These are phyloP conservation scores for Nipponacmea schrenckii DNA, from an alignment of 2,888 invertebrate species.

Conservation along the genomic window DNA sequence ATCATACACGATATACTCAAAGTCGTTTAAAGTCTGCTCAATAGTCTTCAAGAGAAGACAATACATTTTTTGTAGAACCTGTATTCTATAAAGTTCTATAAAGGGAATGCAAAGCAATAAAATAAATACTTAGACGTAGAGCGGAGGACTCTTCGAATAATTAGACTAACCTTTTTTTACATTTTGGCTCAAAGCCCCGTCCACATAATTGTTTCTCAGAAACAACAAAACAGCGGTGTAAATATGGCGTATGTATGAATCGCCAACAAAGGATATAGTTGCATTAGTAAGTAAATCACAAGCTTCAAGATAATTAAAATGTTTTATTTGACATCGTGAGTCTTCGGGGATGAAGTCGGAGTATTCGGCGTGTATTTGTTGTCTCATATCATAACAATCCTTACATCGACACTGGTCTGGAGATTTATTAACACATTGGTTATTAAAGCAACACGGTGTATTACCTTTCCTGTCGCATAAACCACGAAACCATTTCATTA, in stretches of 20 bases:
- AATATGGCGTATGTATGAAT: not conserved
- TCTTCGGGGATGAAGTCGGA: not conserved
- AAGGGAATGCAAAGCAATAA: no score
- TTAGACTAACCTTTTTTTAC: not conserved
- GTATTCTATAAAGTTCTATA: no score
- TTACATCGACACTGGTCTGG: not conserved
- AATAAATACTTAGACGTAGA: no score
- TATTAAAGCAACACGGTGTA: not conserved
- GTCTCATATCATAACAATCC: constrained; percentile 3
- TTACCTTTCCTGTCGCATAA: not conserved
- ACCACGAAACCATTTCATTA: not conserved
- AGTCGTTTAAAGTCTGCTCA: no score
- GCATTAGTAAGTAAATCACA: not conserved
- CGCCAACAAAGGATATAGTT: not conserved
- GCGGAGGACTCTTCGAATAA: no score
- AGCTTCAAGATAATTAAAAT: not conserved
- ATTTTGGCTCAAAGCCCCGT: not conserved
- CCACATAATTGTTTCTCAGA: not conserved
- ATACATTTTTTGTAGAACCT: no score
- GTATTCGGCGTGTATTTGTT: not conserved
- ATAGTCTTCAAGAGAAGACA: no score
- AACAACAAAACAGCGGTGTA: not conserved
- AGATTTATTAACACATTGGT: not conserved
- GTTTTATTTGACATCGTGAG: not conserved
- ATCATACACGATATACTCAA: no score